These are phyloP conservation scores for Spodoptera picta DNA, from an alignment of 2,888 invertebrate species.

Conservation along the genomic window DNA sequence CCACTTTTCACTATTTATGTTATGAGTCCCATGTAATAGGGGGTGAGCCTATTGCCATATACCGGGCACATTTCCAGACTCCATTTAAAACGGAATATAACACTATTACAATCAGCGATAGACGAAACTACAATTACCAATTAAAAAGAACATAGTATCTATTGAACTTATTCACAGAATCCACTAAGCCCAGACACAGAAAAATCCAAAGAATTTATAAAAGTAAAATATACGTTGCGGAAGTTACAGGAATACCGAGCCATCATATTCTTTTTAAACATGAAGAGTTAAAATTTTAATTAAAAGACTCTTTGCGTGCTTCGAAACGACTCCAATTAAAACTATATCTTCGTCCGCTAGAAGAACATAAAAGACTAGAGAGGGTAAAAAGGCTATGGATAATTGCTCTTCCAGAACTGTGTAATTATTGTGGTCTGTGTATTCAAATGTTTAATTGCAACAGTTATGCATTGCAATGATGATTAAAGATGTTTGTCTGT, in stretches of 20 bases:
- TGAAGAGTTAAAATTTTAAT: conserved; percentile 83
- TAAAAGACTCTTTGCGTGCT: conserved; percentile 81
- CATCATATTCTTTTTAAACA: conserved; percentile 75
- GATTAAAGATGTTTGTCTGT: conserved; percentile 3
- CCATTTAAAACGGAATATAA: too few relatives aligned
- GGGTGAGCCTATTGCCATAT: too few relatives aligned
- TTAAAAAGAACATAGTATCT: conserved; percentile 1
- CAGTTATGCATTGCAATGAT: conserved; percentile 11
- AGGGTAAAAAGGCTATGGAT: conserved; percentile 75
- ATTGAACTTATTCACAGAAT: conserved; percentile 11
- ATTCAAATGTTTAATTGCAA: conserved; percentile 66
- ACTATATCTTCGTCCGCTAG: conserved; percentile 80
- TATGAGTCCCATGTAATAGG: too few relatives aligned
- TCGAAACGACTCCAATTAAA: conserved; percentile 85
- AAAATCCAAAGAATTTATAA: conserved; percentile 37
- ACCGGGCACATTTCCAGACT: too few relatives aligned
- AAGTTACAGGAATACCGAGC: conserved; percentile 67
- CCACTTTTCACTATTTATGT: too few relatives aligned
- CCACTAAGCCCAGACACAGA: conserved; percentile 20
- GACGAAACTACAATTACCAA: not conserved
- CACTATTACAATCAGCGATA: not conserved
- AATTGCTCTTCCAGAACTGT: conserved; percentile 73
- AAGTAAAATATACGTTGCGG: conserved; percentile 45
- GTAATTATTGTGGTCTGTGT: conserved; percentile 75
- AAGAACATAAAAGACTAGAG: conserved; percentile 78